Percentiles rank a stretch among this genome's conserved stretches.
Evolutionary conservation across 2,797 vertebrate species (phyloP).

Genomic region (Mormyrops attenuatus): DNA sequence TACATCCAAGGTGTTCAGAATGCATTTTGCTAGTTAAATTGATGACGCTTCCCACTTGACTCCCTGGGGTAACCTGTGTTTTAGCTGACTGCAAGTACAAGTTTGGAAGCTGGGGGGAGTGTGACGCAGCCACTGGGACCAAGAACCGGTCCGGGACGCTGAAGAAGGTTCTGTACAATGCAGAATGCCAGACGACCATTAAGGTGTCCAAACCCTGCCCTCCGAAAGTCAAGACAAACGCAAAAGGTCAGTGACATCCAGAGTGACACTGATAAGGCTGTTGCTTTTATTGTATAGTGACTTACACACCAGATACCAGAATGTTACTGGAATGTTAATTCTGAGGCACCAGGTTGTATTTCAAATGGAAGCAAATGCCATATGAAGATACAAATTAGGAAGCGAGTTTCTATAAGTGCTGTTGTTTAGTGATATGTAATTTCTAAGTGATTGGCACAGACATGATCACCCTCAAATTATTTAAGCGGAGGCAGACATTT

Average conservation of each 20-base stretch:
- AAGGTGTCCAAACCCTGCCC: conserved; percentile 74
- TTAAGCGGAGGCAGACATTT: background rate
- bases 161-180: conserved; percentile 76
- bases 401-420: background rate
- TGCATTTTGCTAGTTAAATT: background rate
- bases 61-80: background rate
- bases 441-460: background rate
- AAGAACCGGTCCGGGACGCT: conserved; percentile 71
- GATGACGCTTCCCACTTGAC: background rate
- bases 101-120: conserved; percentile 78
- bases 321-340: background rate
- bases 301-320: background rate
- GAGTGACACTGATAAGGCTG: background rate
- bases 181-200: conserved; percentile 73
- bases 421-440: background rate
- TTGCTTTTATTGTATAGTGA: background rate
- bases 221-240: conserved; percentile 70
- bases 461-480: background rate
- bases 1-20: background rate
- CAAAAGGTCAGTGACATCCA: conserved; percentile 68
- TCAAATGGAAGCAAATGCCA: background rate
- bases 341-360: background rate
- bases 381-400: background rate
- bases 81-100: conserved; percentile 88
- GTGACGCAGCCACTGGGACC: conserved; percentile 61